Base-by-base conservation (phyloP, 1,140 invertebrate genomes). In the Elymnias hypermnestra region DNA sequence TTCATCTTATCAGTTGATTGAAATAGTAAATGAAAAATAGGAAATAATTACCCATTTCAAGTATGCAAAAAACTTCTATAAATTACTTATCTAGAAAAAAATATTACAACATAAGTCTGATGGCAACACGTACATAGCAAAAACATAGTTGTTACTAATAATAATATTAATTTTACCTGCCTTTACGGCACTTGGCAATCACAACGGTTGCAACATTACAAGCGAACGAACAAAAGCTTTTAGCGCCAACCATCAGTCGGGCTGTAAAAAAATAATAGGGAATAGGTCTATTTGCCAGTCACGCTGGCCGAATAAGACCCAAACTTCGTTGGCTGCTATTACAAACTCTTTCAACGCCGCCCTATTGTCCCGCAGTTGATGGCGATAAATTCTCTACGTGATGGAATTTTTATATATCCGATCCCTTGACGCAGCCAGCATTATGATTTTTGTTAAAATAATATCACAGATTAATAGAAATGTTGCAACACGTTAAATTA, bases 361-460 rank as follows among this genome's bases (percentile, higher is more conserved):
- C 63, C 71, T 69, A 83, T 83, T 83, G 79, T 83, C 72, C 70
- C 72, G 43, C 66, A 41, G 65, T 78, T 46, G 64, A 65, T 70
- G 61, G 60, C 72, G 69, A 79, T 79, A 79, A 82, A 77, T 60
- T 70, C 60, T 59, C 61, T 72, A 69, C 77, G 79, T 83, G 79
- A 74, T 62, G 75, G 79, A 69, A 82, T 83, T 76, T 82, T 83
- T 83, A 83, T 83, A 53, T 72, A 74, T 83, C 79, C 77, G 72
- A 79, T 79, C 64, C 59, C 45, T 66, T 65, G 47, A 61, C 70
- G 51, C 62, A 29, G 21, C 46, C 50, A 31, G 62, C 37, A 69
- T 62, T 63, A 64, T 57, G 31, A 67, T 40, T 33, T n/a, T 39
- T 37, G 15, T 39, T 33, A 12, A 38, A 46, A 37, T 10, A 18